Evolutionary conservation across 2,797 vertebrate genomes (phyloP), one percentile per base, ranked within the genome.

Genomic region (Astyanax mexicanus): DNA sequence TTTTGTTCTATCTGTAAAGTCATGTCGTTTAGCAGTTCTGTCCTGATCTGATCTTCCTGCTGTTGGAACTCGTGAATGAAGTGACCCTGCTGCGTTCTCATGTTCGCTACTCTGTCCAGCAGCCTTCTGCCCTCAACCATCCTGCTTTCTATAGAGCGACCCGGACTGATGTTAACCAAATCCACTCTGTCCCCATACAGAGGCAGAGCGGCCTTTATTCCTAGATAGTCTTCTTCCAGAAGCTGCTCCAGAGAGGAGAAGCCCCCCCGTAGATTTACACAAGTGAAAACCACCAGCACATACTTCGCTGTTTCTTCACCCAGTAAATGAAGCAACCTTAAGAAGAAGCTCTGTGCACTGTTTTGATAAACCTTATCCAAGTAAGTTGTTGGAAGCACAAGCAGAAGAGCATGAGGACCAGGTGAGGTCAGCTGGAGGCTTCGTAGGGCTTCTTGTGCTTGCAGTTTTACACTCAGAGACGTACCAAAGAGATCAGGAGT

Each of bases 1-100:
- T 85, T 89, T 54, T 17, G 32, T 6, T 86, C 78, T 72, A 93
- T 80, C 23, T 23, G 38, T 3, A 58, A 78, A 55, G 86, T 77
- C 92, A 92, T 91, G 80, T 90, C 82, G 44, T 70, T 32, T 0
- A 92, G 83, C 75, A 93, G 86, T 83, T 88, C 82, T 77, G 88
- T 84, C 74, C 83, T 86, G 15, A 84, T 38, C 7, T 10, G 8
- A 1, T 91, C 86, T 71, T 92, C 89, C 62, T 71, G 88, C 70
- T 61, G 86, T 78, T 91, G 90, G 69, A 92, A 83, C 84, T 91
- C 86, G 1, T 93, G 92, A 68, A 86, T 23, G 6, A 91, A 92
- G 77, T 83, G 80, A 9, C 87, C 90, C 60, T 55, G 79, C 51
- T 76, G 55, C 5, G 72, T 77, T 65, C 74, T 84, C 79, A 86